Base-by-base conservation (phyloP, 2,113 vertebrate genomes). In the Prunella fulvescens region DNA sequence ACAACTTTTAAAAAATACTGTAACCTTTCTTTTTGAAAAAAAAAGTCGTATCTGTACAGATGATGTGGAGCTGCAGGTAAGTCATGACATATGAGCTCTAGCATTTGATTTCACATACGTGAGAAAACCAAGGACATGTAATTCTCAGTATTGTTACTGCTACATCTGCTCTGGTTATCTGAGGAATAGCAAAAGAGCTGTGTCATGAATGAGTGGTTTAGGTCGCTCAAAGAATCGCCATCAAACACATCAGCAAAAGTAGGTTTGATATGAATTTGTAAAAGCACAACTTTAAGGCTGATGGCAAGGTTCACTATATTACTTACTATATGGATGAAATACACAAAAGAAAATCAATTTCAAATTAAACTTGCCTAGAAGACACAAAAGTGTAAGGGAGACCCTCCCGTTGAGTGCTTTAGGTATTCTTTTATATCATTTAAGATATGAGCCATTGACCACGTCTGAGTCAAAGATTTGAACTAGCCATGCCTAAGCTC, bases 391-490 rank as follows among this genome's bases (percentile, higher is more conserved):
- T 1, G 6, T 44, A 74, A 56, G 33, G 31, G 23, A 61, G 5
- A 58, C 22, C 7, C 6, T 42, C 9, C 8, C 2, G 11, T 2
- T 44, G 54, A 48, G 19, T 56, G 22, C 70, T 90, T 35, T 42
- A 69, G 18, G 11, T 70, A 48, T 8, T 62, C 6, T 40, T 83
- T 48, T 14, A 33, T 33, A 61, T 12, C 26, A 35, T 56, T 70
- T 44, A 37, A 42, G 20, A 54, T 42, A 67, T 2, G 25, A 69
- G 35, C 19, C 0, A 0, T 29, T 58, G 44, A 45, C 40, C 18
- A 26, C 3, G 4, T 35, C 18, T 37, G 40, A 70, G 19, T 37
- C 35, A 42, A 62, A 83, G 22, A 56, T 44, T 69, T 0, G 0
- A 56, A 54, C 25, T 28, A 69, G 35, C 31, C 25, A 33, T 0